Conservation (phyloP, 2,888 invertebrate genomes). For the Alitta virens region DNA sequence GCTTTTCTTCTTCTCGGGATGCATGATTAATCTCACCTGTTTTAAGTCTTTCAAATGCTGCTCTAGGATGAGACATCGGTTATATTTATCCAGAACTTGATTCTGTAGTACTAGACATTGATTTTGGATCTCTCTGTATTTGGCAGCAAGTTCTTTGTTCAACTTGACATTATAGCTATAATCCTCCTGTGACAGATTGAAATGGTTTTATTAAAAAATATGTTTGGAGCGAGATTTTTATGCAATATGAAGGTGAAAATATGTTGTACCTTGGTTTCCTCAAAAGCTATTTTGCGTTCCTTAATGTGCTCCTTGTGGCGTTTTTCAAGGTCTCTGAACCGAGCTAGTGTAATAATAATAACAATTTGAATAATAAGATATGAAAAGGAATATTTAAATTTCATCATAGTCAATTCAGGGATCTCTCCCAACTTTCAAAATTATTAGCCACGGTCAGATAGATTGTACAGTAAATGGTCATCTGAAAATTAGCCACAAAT, state of each 20-base stretch:
- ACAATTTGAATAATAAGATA: too few species aligned
- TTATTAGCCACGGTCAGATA: too few species aligned
- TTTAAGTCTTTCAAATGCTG: slow-evolving; percentile 46
- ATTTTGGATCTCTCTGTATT: slow-evolving; percentile 47
- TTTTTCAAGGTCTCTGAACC: slow-evolving; percentile 33
- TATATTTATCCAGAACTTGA: slow-evolving; percentile 42
- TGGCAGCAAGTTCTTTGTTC: slow-evolving; percentile 45
- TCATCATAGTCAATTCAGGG: too few species aligned
- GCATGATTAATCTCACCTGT: too few species aligned
- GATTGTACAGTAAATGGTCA: too few species aligned
- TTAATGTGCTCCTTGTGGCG: background rate
- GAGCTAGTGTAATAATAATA: too few species aligned
- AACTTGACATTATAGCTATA: slow-evolving; percentile 27
- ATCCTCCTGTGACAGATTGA: slow-evolving; percentile 28
- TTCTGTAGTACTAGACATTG: slow-evolving; percentile 42
- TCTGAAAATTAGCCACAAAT: too few species aligned
- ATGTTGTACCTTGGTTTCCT: background rate
- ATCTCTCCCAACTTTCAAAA: too few species aligned
- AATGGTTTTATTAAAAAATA: background rate
- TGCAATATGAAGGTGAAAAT: too few species aligned
- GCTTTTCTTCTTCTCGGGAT: too few species aligned
- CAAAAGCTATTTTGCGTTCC: background rate
- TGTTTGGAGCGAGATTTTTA: background rate
- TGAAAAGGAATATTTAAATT: too few species aligned
- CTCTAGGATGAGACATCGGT: slow-evolving; percentile 46